These are phyloP conservation scores for Cathartes aura DNA, from an alignment of 2,113 vertebrate species.

Conservation along the genomic window DNA sequence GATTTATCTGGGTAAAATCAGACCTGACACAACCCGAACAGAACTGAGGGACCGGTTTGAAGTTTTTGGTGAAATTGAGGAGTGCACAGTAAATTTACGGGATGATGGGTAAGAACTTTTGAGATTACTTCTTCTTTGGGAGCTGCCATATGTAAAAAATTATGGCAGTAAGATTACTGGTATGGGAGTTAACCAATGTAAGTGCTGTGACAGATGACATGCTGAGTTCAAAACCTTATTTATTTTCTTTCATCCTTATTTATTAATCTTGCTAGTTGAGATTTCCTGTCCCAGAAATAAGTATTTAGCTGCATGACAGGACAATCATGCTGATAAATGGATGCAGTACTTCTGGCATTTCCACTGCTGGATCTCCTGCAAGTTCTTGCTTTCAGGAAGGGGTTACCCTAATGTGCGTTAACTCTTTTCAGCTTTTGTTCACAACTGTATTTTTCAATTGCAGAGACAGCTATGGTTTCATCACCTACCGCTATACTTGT, in stretches of 20 bases:
- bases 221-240: constrained; percentile 77
- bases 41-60: constrained; percentile 97
- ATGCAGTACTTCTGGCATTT: constrained; percentile 42
- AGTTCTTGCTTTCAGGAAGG: constrained; percentile 30
- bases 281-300: constrained; percentile 80
- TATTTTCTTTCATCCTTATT: constrained; percentile 78
- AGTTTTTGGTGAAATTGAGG: constrained; percentile 99
- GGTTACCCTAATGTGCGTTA: constrained; percentile 39
- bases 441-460: constrained; percentile 69
- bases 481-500: constrained; percentile 99
- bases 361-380: constrained; percentile 6
- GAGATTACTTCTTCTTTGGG: constrained; percentile 71
- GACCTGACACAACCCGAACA: constrained; percentile 88
- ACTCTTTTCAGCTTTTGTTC: neutral
- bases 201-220: constrained; percentile 74
- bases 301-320: constrained; percentile 79
- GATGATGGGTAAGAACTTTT: constrained; percentile 92
- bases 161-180: constrained; percentile 37
- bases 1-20: constrained; percentile 95
- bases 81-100: constrained; percentile 93
- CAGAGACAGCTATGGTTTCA: constrained; percentile 99
- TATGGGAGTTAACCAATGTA: constrained; percentile 62
- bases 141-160: constrained; percentile 57
- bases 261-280: constrained; percentile 82
- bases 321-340: constrained; percentile 81